Base-by-base conservation (phyloP, 2,113 vertebrate species). In the Ciconia stormi region DNA sequence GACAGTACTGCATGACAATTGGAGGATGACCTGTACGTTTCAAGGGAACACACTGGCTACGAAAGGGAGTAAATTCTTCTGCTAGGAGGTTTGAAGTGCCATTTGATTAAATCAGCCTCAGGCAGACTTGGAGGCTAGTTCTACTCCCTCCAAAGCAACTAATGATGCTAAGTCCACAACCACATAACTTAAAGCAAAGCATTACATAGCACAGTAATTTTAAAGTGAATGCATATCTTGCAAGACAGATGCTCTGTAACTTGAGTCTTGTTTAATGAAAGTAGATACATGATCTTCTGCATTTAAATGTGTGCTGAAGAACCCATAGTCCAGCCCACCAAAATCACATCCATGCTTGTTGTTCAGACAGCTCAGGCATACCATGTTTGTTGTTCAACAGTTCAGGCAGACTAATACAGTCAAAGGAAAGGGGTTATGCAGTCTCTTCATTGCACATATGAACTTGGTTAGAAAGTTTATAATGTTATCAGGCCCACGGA, bases 401-500 rank as follows among this genome's bases (percentile, higher is more conserved):
- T 14, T 63, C 19, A 38, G 30, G 10, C 7, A 82, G 40, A 47
- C 52, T 20, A 47, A 66, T 6, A 2, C 4, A 55, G 25, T 42
- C 44, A 73, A 42, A 40, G 16, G 9, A 72, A 76, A 53, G 10
- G 10, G 23, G 18, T 76, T 81, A 34, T 30, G 13, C 18, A 63
- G 19, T 38, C 15, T 32, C 13, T 87, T 69, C n/a, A 56, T 19
- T 30, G 16, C 34, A 30, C 7, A 2, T 20, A 32, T 19, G 10
- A 44, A 6, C 6, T 23, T 40, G 11, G 25, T 85, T 65, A 87
- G 19, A 53, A 78, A 47, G 13, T 8, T 63, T 53, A 4, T 27
- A 26, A 21, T 1, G 1, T 42, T 59, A 22, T 26, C 34, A 55
- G 20, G 11, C 7, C 32, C 10, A 13, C 1, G 2, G 44, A 42